Percentiles rank a stretch among this genome's conserved stretches.
These are phyloP conservation scores for Calypte anna DNA, from an alignment of 2,113 vertebrate species.

Conservation along the genomic window DNA sequence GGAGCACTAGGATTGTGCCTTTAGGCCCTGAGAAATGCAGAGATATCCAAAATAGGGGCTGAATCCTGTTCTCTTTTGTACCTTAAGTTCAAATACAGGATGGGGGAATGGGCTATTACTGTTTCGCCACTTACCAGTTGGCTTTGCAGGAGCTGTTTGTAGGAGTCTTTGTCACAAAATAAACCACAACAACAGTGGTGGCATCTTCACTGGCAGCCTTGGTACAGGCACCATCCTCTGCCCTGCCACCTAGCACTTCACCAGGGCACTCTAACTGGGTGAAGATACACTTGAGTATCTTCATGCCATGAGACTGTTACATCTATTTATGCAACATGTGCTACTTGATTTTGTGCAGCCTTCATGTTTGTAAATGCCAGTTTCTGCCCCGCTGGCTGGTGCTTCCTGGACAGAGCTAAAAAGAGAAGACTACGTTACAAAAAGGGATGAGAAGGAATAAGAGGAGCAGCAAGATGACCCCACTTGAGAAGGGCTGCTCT, in stretches of 20 bases:
- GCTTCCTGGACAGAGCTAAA: background rate
- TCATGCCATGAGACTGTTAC: background rate
- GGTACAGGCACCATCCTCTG: background rate
- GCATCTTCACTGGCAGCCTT: background rate
- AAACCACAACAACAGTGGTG: background rate
- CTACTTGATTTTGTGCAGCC: background rate
- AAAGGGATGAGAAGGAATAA: background rate
- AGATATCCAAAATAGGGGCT: background rate
- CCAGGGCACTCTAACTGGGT: background rate
- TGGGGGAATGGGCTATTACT: background rate
- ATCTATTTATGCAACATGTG: background rate
- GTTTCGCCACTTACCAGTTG: background rate
- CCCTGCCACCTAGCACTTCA: background rate
- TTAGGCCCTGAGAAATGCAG: background rate
- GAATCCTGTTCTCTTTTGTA: background rate
- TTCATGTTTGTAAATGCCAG: background rate
- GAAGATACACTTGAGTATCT: background rate
- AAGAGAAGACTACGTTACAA: background rate
- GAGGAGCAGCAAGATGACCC: background rate
- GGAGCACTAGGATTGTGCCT: background rate
- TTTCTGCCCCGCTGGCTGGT: background rate
- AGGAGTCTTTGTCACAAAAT: background rate
- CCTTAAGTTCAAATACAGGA: fast-evolving
- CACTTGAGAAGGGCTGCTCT: background rate
- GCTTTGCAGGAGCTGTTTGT: fast-evolving